Percentiles rank a stretch among this genome's conserved stretches.
phyloP scores from a whole-genome alignment of 2,797 vertebrate species.

The Toxotes lorentzi region DNA sequence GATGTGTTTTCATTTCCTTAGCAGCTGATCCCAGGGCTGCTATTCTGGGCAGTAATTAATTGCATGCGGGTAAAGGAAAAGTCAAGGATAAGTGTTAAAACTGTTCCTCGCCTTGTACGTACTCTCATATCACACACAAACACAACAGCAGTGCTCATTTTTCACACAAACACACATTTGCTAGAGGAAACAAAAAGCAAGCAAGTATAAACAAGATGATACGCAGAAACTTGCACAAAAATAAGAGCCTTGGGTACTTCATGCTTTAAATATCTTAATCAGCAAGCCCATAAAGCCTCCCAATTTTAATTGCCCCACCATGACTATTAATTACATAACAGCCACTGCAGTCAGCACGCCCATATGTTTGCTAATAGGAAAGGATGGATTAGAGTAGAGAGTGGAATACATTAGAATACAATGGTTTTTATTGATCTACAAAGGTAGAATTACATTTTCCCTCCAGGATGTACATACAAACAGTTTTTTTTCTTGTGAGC shows the following conservation, averaged over 20 bases:
- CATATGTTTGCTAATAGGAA: conserved; percentile 83
- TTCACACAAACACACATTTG: conserved; percentile 52
- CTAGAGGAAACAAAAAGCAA: conserved; percentile 57
- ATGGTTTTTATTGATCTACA: conserved; percentile 77
- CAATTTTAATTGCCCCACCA: conserved; percentile 84
- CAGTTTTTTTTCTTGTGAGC: conserved; percentile 32
- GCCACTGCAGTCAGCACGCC: conserved; percentile 70
- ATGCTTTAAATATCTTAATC: conserved; percentile 85
- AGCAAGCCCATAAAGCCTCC: conserved; percentile 80
- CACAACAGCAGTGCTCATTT: conserved; percentile 44
- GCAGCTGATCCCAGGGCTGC: conserved; percentile 71
- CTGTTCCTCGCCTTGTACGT: conserved; percentile 45
- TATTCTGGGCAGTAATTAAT: conserved; percentile 75
- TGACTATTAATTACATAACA: conserved; percentile 85
- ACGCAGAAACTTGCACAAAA: conserved; percentile 56
- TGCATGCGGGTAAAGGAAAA: conserved; percentile 70
- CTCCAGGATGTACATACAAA: conserved; percentile 55
- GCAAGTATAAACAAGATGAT: conserved; percentile 50
- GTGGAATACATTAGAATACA: conserved; percentile 77
- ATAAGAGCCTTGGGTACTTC: conserved; percentile 68
- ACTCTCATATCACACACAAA: conserved; percentile 35
- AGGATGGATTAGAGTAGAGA: conserved; percentile 78
- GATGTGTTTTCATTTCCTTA: conserved; percentile 68
- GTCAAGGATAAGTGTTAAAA: conserved; percentile 75
- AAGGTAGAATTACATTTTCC: conserved; percentile 72